Evolutionary conservation across 2,113 vertebrate species (phyloP).

Genomic region (Lagopus leucura): DNA sequence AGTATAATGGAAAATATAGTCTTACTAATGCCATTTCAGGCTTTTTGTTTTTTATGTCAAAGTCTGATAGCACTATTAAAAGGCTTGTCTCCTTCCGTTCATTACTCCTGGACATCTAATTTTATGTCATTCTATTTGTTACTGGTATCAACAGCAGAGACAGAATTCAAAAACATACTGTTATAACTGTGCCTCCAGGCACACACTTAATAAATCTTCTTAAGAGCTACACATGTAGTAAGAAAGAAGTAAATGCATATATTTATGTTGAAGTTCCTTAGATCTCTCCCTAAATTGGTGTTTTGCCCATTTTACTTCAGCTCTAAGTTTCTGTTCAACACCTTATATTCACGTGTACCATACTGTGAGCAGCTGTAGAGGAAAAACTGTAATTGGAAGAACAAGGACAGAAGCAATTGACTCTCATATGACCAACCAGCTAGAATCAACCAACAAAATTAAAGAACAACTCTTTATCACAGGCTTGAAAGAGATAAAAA

Average conservation of each 20-base stretch:
- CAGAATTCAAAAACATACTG: neutral
- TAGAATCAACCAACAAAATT: neutral
- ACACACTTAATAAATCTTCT: neutral
- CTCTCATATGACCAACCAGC: neutral
- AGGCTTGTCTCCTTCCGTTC: neutral
- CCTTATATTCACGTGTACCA: neutral
- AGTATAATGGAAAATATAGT: neutral
- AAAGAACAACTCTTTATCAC: neutral
- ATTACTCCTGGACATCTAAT: neutral
- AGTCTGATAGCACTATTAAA: neutral
- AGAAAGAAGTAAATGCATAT: neutral
- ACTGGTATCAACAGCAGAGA: neutral
- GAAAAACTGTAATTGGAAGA: neutral
- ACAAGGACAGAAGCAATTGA: neutral
- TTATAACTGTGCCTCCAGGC: neutral
- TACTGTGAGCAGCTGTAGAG: neutral
- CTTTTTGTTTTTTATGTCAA: constrained; percentile 10
- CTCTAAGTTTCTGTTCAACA: neutral
- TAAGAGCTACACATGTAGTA: neutral
- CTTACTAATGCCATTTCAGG: neutral
- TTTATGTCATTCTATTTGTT: neutral
- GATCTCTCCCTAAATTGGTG: neutral
- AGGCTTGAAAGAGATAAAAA: neutral
- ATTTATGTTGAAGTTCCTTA: neutral
- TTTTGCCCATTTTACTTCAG: neutral